Evolutionary conservation across 1,140 invertebrate species (phyloP).

Genomic region (Mizuhopecten yessoensis): DNA sequence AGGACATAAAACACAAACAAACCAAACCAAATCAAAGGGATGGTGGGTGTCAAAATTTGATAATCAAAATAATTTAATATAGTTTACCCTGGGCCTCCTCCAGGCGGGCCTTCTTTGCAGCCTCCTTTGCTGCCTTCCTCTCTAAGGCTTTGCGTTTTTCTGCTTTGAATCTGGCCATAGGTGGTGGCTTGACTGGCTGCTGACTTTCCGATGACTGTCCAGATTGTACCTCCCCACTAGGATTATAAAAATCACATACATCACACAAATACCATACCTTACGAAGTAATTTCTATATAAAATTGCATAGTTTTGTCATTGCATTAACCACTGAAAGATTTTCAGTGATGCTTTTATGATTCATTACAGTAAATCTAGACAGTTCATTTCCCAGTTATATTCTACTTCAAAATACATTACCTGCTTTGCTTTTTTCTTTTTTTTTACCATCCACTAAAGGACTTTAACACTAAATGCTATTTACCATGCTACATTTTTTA

Average conservation of each 20-base stretch:
- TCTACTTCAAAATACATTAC: neutral
- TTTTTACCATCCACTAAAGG: neutral
- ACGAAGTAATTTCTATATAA: neutral
- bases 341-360: neutral
- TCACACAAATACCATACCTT: neutral
- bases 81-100: neutral
- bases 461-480: neutral
- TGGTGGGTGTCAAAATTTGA: too few species aligned
- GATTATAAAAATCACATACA: neutral
- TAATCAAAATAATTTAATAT: too few species aligned
- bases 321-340: too few species aligned
- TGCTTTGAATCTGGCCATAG: slow-evolving; percentile 1
- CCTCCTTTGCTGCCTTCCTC: slow-evolving; percentile 15
- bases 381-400: neutral
- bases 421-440: too few species aligned
- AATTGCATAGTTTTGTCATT: neutral
- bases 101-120: neutral
- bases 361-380: neutral
- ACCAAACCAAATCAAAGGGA: too few species aligned
- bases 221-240: neutral
- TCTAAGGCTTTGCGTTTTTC: slow-evolving; percentile 17
- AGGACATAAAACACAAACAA: too few species aligned
- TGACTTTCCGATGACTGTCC: neutral
- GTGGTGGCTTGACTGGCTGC: neutral
- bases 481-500: too few species aligned